A percentile compares a stretch with the other conserved stretches of the same genome.
These are phyloP conservation scores for Stenodera caucasica DNA, from an alignment of 2,888 invertebrate genomes.

Conservation along the genomic window DNA sequence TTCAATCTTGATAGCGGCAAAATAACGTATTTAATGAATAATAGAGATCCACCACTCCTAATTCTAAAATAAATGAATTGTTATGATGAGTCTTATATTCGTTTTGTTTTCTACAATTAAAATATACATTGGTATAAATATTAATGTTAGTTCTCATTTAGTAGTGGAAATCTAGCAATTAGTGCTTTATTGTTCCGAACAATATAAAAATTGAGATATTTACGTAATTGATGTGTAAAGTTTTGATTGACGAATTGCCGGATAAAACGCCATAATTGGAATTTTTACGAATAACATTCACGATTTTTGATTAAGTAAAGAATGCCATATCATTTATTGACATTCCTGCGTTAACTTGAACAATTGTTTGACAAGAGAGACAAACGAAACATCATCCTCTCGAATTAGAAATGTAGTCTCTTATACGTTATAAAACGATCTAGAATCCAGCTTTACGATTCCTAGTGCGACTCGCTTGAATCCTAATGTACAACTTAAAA, in stretches of 20 bases:
- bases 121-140: slow-evolving; percentile 21
- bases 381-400: slow-evolving; percentile 33
- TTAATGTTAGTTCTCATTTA: slow-evolving; percentile 26
- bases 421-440: slow-evolving; percentile 43
- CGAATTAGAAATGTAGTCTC: slow-evolving; percentile 40
- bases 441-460: slow-evolving; percentile 42
- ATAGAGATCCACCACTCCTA: neutral
- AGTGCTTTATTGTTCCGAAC: too few species aligned
- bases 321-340: slow-evolving; percentile 14
- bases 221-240: too few species aligned
- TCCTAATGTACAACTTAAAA: slow-evolving; percentile 44
- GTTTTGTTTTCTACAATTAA: slow-evolving; percentile 5
- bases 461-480: slow-evolving; percentile 39
- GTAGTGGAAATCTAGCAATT: too few species aligned
- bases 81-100: neutral
- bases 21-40: slow-evolving; percentile 7
- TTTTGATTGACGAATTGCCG: slow-evolving; percentile 3
- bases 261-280: slow-evolving; percentile 6
- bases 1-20: neutral
- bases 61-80: neutral
- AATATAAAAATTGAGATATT: too few species aligned
- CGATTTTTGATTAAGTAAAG: too few species aligned
- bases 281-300: too few species aligned
- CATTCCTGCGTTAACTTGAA: slow-evolving; percentile 13
- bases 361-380: slow-evolving; percentile 20